phyloP scores from a whole-genome alignment of 2,888 invertebrate genomes.

The Mythimna lalbum region DNA sequence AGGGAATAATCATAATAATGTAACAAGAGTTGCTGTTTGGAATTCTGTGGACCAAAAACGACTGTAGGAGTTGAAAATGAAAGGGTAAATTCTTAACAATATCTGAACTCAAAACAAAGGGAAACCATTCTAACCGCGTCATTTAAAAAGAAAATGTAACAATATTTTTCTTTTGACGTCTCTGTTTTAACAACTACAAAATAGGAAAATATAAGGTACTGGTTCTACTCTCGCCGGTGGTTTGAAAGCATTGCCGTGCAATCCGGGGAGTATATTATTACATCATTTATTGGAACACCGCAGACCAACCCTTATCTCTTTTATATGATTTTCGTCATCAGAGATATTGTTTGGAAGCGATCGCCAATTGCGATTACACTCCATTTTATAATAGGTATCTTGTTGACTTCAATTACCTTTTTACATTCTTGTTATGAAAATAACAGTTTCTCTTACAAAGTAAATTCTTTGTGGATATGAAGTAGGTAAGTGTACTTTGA shows the following conservation, averaged over 20 bases:
- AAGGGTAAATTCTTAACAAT: slow-evolving; percentile 1
- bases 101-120: slow-evolving; percentile 1
- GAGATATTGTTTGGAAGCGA: slow-evolving; percentile 29
- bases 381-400: not conserved
- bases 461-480: not conserved
- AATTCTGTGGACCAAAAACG: not conserved
- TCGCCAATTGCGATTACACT: slow-evolving; percentile 15
- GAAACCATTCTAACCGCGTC: slow-evolving; percentile 4
- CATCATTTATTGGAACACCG: slow-evolving; percentile 30
- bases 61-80: not conserved
- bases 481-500: no score
- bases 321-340: slow-evolving; percentile 21
- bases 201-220: not conserved
- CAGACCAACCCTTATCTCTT: slow-evolving; percentile 23
- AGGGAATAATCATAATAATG: slow-evolving; percentile 8
- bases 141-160: slow-evolving; percentile 12
- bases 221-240: no score
- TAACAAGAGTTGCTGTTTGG: slow-evolving; percentile 6
- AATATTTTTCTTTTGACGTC: not conserved
- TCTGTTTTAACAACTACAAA: slow-evolving; percentile 4
- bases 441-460: not conserved
- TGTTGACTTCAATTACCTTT: slow-evolving; percentile 8
- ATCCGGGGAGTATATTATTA: slow-evolving; percentile 13
- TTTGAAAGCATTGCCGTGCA: slow-evolving; percentile 1
- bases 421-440: not conserved